phyloP scores from a whole-genome alignment of 2,888 invertebrate genomes.

The Epinotia ramella region DNA sequence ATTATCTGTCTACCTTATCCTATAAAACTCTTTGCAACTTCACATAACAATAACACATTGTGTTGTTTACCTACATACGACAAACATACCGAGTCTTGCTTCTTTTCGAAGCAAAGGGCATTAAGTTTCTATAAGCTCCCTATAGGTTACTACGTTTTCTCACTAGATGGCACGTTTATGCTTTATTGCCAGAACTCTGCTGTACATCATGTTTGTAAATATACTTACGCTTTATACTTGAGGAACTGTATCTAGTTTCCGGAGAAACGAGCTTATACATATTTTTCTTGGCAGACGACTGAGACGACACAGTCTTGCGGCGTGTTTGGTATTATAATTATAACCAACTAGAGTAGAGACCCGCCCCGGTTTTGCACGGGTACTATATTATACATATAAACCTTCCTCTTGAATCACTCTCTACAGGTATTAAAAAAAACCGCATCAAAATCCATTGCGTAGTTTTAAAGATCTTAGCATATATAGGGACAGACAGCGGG shows the following conservation, averaged over 20 bases:
- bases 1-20: constrained; percentile 24
- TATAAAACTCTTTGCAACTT: constrained; percentile 25
- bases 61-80: constrained; percentile 28
- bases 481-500: too few species aligned
- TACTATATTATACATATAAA: too few species aligned
- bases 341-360: too few species aligned
- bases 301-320: too few species aligned
- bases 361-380: too few species aligned
- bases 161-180: not conserved
- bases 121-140: not conserved
- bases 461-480: too few species aligned
- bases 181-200: constrained; percentile 30
- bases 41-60: constrained; percentile 36
- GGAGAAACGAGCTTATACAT: constrained; percentile 19
- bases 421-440: too few species aligned
- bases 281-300: constrained; percentile 6
- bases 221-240: constrained; percentile 23
- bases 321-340: not conserved
- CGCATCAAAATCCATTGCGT: too few species aligned
- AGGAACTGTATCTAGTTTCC: constrained; percentile 30
- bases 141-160: not conserved
- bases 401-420: too few species aligned
- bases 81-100: constrained; percentile 14
- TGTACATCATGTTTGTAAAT: constrained; percentile 27
- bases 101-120: not conserved